Base-by-base conservation (phyloP, 1,140 invertebrate species). In the Bursaphelenchus mucronatus region DNA sequence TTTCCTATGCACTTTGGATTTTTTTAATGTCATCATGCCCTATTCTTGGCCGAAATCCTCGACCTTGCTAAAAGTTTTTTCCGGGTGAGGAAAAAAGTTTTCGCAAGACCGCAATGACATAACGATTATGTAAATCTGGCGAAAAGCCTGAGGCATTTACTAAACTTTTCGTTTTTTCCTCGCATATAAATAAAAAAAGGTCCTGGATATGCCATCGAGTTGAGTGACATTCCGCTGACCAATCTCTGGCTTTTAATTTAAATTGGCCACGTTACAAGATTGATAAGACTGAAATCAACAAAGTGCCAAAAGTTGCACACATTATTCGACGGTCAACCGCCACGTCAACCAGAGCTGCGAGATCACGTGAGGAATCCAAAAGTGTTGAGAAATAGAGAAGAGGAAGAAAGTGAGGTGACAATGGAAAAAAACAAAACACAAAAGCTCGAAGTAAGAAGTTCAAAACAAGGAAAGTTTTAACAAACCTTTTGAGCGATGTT, bases 401-500 rank as follows among this genome's bases (percentile, higher is more conserved):
- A 30, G 30, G 30, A 30, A 30, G 30, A 5, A 30, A 30, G 30
- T 30, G 30, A 30, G 30, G 5, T 30, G 30, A 30, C n/a, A n/a
- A n/a, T n/a, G 53, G 9, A 54, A 46, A 54, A 15, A 54, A 10
- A 17, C 9, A 9, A 6, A 39, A 15, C 13, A n/a, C 30, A 55
- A 21, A 44, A 1, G 19, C 6, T n/a, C 54, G 54, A 44, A 55
- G n/a, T 6, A 44, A 55, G n/a, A 44, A 15, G 13, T 15, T 55
- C n/a, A 15, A n/a, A n/a, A 55, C 1, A 39, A 55, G 41, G 6
- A 44, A 13, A n/a, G 54, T n/a, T n/a, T 44, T 1, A 59, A 43
- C 57, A 44, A n/a, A 59, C 57, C 40, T 59, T 39, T 39, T 3
- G 57, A 13, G 5, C 57, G 57, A 30, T 13, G 11, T 45, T 17